These are phyloP conservation scores for Aplochiton taeniatus DNA, from an alignment of 2,797 vertebrate genomes.

Conservation along the genomic window DNA sequence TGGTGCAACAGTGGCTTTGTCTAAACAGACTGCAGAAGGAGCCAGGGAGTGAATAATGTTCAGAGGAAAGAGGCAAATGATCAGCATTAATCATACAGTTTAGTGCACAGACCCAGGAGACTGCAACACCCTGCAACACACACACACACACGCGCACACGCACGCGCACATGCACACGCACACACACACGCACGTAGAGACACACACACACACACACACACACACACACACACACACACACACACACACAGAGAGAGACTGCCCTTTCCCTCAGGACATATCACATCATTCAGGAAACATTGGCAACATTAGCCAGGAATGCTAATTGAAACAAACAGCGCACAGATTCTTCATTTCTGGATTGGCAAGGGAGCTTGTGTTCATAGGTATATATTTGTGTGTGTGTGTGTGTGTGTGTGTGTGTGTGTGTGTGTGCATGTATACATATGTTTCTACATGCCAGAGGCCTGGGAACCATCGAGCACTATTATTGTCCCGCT, in stretches of 20 bases:
- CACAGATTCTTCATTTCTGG: conserved; percentile 63
- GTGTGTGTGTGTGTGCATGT: conserved; percentile 23
- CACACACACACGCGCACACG: conserved; percentile 14
- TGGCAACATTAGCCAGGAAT: conserved; percentile 73
- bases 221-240: conserved; percentile 30
- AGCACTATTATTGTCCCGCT: conserved; percentile 54
- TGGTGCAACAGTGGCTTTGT: conserved; percentile 42
- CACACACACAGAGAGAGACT: conserved; percentile 5
- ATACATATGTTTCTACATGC: conserved; percentile 32
- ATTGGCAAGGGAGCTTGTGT: conserved; percentile 51
- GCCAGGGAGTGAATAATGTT: conserved; percentile 35
- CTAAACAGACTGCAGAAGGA: conserved; percentile 46
- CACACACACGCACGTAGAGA: not conserved
- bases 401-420: conserved; percentile 4
- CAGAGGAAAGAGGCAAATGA: conserved; percentile 54
- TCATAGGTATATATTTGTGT: conserved; percentile 48
- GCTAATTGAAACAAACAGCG: conserved; percentile 74
- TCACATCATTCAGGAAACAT: conserved; percentile 67
- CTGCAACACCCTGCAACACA: conserved; percentile 5
- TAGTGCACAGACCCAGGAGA: conserved; percentile 9
- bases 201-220: conserved; percentile 33
- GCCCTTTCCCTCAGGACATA: conserved; percentile 45
- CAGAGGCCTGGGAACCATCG: conserved; percentile 66
- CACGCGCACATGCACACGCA: not conserved
- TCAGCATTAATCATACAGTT: conserved; percentile 53